phyloP scores from a whole-genome alignment of 2,113 vertebrate genomes.

The Ceratotherium simum region DNA sequence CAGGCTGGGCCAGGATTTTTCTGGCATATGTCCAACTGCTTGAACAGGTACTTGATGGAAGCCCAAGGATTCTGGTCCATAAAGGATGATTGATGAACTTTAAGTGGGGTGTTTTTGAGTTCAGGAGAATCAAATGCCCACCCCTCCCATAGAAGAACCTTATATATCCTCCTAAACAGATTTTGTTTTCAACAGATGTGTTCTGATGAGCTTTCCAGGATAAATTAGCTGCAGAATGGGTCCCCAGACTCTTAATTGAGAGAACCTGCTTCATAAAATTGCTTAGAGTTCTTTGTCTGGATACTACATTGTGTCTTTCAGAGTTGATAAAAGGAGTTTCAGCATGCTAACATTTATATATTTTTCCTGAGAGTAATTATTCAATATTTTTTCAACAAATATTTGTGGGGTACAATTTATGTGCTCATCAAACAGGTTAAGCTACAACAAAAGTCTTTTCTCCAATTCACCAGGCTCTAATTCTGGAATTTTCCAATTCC shows the following conservation, averaged over 20 bases:
- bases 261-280: conserved; percentile 18
- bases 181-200: conserved; percentile 51
- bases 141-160: neutral
- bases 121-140: conserved; percentile 29
- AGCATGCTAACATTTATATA: neutral
- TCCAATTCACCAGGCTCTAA: neutral
- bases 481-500: neutral
- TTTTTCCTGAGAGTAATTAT: conserved; percentile 39
- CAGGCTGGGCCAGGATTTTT: neutral
- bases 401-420: neutral
- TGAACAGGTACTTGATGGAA: neutral
- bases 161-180: conserved; percentile 38
- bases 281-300: conserved; percentile 40
- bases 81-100: neutral
- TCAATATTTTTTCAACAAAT: conserved; percentile 20
- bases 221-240: conserved; percentile 32
- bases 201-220: conserved; percentile 35
- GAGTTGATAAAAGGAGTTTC: neutral
- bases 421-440: neutral
- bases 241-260: neutral
- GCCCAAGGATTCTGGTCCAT: neutral
- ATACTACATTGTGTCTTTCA: neutral
- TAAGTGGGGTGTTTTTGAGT: neutral
- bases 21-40: neutral
- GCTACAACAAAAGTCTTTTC: neutral